Base-by-base conservation (phyloP, 1,140 invertebrate species). In the Drosophila pruinosa region DNA sequence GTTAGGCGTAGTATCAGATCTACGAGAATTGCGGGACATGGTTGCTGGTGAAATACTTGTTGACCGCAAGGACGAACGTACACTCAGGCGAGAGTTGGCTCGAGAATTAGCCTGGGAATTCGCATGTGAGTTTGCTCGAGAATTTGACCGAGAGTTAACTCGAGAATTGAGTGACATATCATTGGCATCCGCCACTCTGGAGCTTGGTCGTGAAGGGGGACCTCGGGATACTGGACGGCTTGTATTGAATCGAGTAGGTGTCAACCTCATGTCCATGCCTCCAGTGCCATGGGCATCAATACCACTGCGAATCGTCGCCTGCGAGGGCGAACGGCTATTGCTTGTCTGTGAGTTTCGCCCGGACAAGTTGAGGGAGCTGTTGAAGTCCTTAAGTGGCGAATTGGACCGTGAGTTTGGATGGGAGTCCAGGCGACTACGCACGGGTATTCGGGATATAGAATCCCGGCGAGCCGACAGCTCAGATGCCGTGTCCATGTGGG, bases 391-490 rank as follows among this genome's bases (percentile, higher is more conserved):
- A 0, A 54, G 43, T 12, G 88, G 88, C 4, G 90, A 91, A 41
- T 58, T 81, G 8, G 88, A 73, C 1, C 89, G 74, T 2, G 78
- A 81, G n/a, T 47, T 59, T 1, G 47, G 39, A 0, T 68, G 72
- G 0, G 89, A 90, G 1, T 75, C 74, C 1, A 65, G 62, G n/a
- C 74, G 72, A 38, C 72, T 85, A 3, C 81, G 72, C 3, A 91
- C 43, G 0, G 90, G 90, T 43, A 91, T 91, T 15, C 83, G 88
- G 0, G 90, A 90, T 6, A 89, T 21, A 0, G 89, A 91, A 7
- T 86, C 89, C 0, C 89, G 53, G 2, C 86, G 79, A 4, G 78
- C 68, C 0, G 78, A 89, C 1, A 75, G 19, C 53, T 91, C 88
- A 0, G 90, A 90, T 4, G 50, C 39, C 7, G 41, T 76, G 24